A percentile compares a stretch with the other conserved stretches of the same genome.
Conservation (phyloP, 2,113 vertebrate species). For the Centropus unirufus region DNA sequence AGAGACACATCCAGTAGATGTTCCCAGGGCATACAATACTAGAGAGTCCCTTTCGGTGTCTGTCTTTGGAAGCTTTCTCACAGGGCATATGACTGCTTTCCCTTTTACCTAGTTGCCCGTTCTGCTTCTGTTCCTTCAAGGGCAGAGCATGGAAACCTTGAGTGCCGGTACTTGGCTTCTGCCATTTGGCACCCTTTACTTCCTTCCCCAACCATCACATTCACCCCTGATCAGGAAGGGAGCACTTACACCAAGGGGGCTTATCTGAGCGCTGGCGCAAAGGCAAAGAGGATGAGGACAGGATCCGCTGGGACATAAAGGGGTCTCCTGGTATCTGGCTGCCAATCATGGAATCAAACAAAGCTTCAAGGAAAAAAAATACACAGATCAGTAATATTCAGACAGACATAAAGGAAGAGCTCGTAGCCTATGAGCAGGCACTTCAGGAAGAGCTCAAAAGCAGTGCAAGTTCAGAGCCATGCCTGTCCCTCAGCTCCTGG, state of each 20-base stretch:
- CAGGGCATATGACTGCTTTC: neutral
- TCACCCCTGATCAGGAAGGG: neutral
- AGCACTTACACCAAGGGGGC: conserved; percentile 95
- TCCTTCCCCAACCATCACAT: neutral
- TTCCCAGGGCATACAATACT: neutral
- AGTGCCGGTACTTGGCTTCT: neutral
- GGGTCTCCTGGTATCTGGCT: conserved; percentile 84
- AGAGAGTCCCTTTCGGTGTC: neutral
- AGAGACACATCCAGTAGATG: neutral
- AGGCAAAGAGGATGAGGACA: conserved; percentile 84
- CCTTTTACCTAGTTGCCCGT: neutral
- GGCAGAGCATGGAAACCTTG: neutral
- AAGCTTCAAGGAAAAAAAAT: conserved; percentile 68
- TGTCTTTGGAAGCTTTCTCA: neutral
- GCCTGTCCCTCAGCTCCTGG: neutral
- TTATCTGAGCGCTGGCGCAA: conserved; percentile 87
- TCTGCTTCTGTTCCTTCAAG: neutral
- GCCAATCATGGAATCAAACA: conserved; percentile 85
- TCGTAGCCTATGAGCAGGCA: fast-evolving
- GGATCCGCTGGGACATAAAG: conserved; percentile 87
- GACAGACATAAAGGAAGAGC: neutral
- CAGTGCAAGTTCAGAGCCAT: neutral
- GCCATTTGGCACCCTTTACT: neutral
- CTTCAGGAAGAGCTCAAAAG: neutral
- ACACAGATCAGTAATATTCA: neutral